Percentiles rank a stretch among this genome's conserved stretches.
Conservation (phyloP, 2,797 vertebrate genomes). For the Dermochelys coriacea region DNA sequence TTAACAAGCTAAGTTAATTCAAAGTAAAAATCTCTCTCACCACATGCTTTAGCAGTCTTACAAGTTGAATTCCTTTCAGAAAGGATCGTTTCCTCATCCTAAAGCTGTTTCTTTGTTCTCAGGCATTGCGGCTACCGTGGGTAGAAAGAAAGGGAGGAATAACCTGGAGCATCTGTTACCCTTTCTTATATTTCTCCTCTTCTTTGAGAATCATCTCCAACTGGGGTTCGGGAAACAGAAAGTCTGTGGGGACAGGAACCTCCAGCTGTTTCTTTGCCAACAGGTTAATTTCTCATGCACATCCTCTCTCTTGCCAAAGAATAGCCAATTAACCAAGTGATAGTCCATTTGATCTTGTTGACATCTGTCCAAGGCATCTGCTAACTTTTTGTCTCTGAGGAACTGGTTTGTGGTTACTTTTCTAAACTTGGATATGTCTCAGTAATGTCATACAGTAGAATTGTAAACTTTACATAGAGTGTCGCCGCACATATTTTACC, state of each 20-base stretch:
- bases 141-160: not conserved
- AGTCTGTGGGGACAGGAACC: not conserved
- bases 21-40: no score
- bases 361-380: not conserved
- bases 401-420: not conserved
- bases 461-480: not conserved
- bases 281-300: not conserved
- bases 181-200: not conserved
- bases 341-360: not conserved
- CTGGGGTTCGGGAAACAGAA: not conserved
- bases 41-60: not conserved
- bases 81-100: not conserved
- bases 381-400: not conserved
- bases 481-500: not conserved
- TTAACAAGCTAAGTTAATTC: no score
- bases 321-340: not conserved
- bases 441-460: not conserved
- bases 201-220: not conserved
- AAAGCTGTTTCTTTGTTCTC: not conserved
- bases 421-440: not conserved
- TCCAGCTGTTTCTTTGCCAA: not conserved
- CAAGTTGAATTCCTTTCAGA: not conserved
- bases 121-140: not conserved
- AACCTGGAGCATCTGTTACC: not conserved
- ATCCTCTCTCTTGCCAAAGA: not conserved